Base-by-base conservation (phyloP, 1,140 invertebrate species). In the Cecropterus lyciades region DNA sequence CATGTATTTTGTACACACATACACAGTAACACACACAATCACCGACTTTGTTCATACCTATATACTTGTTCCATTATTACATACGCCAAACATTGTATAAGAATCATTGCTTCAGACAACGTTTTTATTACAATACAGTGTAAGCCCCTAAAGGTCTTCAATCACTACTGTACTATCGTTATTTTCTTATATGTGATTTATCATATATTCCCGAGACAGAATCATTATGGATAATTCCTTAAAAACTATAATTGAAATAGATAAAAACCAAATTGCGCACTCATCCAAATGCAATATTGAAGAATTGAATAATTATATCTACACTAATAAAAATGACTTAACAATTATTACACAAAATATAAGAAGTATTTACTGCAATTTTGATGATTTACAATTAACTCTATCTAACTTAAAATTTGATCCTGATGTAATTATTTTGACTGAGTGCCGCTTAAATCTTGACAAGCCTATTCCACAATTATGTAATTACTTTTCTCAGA, bases 281-380 rank as follows among this genome's bases (percentile, higher is more conserved):
- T 51, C 8, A 27, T n/a, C n/a, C n/a, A n/a, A 51, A 14, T 51
- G 48, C 8, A 24, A 51, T 20, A 51, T 51, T 30, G n/a, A 51
- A 30, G 1, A 51, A 0, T 3, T 51, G 10, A 33, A 8, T 9
- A 33, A 0, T 3, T n/a, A 51, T 51, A 51, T 13, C 5, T 13
- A 1, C 15, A 27, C 14, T 14, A 14, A 30, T 14, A 51, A 51
- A 51, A 51, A 7, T 27, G 48, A 49, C 11, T 24, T 49, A 1
- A 49, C 48, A 7, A 20, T 51, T 7, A 27, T 51, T 10, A 24
- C 48, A 7, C 24, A 51, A 51, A 64, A 52, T 3, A 52, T 52
- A 2, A 51, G 60, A 51, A 64, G 60, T 52, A 64, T 64, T 8
- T 64, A 52, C 37, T 14, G 17, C n/a, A 64, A 52, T 16, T 64